Conservation (phyloP, 2,888 invertebrate species). For the Leucania comma region DNA sequence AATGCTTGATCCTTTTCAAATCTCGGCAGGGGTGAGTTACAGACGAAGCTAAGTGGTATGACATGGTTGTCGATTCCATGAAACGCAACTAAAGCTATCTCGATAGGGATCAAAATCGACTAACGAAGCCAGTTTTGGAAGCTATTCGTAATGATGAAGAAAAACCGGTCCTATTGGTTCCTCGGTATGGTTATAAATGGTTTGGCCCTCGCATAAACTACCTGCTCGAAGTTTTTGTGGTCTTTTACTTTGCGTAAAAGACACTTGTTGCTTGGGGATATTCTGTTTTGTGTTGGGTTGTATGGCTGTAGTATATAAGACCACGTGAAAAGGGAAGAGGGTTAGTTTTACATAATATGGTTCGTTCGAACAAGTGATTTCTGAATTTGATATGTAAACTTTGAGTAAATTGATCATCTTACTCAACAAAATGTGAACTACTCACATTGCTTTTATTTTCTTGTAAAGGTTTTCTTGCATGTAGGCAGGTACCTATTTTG, state of each 20-base stretch:
- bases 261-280: slow-evolving; percentile 88
- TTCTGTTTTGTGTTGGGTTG: slow-evolving; percentile 77
- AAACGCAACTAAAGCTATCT: slow-evolving; percentile 63
- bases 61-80: slow-evolving; percentile 49
- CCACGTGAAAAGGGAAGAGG: slow-evolving; percentile 56
- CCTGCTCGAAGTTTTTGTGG: slow-evolving; percentile 87
- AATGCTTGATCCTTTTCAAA: slow-evolving; percentile 80
- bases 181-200: slow-evolving; percentile 82
- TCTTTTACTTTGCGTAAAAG: slow-evolving; percentile 86
- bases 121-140: slow-evolving; percentile 70
- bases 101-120: slow-evolving; percentile 78
- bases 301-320: slow-evolving; percentile 57
- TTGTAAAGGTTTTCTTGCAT: neutral
- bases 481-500: neutral
- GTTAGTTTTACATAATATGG: slow-evolving; percentile 27
- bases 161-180: slow-evolving; percentile 84
- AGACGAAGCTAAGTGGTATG: slow-evolving; percentile 75
- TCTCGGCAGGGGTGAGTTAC: slow-evolving; percentile 84
- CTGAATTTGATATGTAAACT: neutral
- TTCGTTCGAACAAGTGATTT: slow-evolving; percentile 30
- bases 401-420: neutral
- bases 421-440: neutral
- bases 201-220: slow-evolving; percentile 77
- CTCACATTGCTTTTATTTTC: neutral
- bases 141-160: slow-evolving; percentile 71